Evolutionary conservation across 2,888 invertebrate species (phyloP).

Genomic region (Tillus elongatus): DNA sequence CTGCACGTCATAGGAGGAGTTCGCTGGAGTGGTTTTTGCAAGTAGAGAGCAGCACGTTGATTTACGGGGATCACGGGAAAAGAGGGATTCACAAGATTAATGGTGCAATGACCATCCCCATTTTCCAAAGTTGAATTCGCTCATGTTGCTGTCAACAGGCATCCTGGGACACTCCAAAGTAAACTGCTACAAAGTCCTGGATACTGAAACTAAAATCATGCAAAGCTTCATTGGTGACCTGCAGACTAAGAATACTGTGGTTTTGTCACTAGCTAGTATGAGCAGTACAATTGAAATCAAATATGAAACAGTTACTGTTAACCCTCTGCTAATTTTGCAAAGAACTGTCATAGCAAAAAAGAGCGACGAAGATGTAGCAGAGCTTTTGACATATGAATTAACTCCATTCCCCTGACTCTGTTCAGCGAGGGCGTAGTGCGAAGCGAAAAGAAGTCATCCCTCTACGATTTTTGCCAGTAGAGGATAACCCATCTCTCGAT

Average conservation of each 20-base stretch:
- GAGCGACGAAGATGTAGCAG: no score
- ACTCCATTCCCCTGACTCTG: slow-evolving; percentile 17
- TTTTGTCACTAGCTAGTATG: slow-evolving; percentile 18
- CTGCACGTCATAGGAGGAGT: no score
- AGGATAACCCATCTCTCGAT: slow-evolving; percentile 9
- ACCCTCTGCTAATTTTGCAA: slow-evolving; percentile 19
- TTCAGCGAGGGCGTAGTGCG: no score
- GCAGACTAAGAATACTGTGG: slow-evolving; percentile 15
- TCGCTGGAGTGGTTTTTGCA: no score
- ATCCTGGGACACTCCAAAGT: slow-evolving; percentile 18
- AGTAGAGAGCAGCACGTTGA: slow-evolving; percentile 20
- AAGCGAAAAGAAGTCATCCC: no score
- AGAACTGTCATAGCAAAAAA: slow-evolving; percentile 16
- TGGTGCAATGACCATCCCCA: slow-evolving; percentile 20
- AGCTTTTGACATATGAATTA: slow-evolving; percentile 19
- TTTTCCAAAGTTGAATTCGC: slow-evolving; percentile 17
- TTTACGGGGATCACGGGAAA: slow-evolving; percentile 16
- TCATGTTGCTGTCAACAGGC: slow-evolving; percentile 19
- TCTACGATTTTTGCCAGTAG: slow-evolving; percentile 11
- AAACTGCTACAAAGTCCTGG: slow-evolving; percentile 17
- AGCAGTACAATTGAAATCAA: slow-evolving; percentile 17
- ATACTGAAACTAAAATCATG: slow-evolving; percentile 15
- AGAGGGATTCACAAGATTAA: slow-evolving; percentile 15
- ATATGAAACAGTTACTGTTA: slow-evolving; percentile 15
- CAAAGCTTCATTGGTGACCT: slow-evolving; percentile 15